A percentile compares a stretch with the other conserved stretches of the same genome.
Conservation (phyloP, 2,797 vertebrate genomes). For the Threskiornis aethiopicus region DNA sequence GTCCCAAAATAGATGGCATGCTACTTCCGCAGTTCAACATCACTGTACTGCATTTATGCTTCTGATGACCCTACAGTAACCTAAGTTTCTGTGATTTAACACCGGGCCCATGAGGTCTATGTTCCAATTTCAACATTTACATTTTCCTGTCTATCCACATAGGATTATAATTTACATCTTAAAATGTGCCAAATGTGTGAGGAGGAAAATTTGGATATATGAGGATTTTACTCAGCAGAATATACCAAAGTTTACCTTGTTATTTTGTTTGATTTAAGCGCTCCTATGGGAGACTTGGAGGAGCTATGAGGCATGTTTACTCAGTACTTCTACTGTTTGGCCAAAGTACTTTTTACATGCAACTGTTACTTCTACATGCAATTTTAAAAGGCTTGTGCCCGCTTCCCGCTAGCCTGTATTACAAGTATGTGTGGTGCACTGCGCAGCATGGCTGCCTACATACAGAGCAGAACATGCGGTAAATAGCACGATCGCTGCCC, state of each 20-base stretch:
- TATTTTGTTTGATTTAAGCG: not conserved
- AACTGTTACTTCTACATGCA: not conserved
- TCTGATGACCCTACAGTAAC: not conserved
- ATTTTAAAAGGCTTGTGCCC: not conserved
- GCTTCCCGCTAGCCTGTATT: not conserved
- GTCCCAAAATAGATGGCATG: not conserved
- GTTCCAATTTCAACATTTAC: not conserved
- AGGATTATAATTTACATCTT: not conserved
- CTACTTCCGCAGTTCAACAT: not conserved
- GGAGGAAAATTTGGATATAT: not conserved
- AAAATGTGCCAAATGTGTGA: not conserved
- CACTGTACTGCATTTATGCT: not conserved
- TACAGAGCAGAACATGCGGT: not conserved
- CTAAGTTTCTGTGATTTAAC: not conserved
- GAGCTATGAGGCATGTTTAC: not conserved
- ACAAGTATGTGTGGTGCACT: fast-evolving
- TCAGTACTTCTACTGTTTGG: not conserved
- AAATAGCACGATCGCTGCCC: not conserved
- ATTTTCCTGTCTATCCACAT: not conserved
- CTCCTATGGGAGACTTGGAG: not conserved
- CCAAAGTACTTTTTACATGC: not conserved
- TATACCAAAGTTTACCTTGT: not conserved
- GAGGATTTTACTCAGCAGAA: not conserved
- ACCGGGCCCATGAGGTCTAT: not conserved
- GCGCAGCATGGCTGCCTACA: not conserved